phyloP scores from a whole-genome alignment of 2,113 vertebrate species.

The Silurus glanis region DNA sequence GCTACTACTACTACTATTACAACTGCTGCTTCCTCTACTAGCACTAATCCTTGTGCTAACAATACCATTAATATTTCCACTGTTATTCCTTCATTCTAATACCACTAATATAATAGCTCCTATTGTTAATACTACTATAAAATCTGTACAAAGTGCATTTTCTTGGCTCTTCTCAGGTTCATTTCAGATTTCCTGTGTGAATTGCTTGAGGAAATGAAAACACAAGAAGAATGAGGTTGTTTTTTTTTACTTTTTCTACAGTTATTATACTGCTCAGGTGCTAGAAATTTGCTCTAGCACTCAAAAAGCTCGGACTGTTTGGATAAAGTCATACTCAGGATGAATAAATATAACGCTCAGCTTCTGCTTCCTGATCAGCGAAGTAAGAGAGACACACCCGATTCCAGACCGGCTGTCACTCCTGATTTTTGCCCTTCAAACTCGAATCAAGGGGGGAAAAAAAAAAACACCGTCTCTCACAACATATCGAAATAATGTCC shows the following conservation, averaged over 20 bases:
- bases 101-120: not conserved
- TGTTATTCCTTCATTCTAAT: not conserved
- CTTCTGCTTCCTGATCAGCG: not conserved
- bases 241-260: not conserved
- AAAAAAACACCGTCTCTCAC: slow-evolving; percentile 2
- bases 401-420: slow-evolving; percentile 23
- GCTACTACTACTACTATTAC: not conserved
- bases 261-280: not conserved
- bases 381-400: not conserved
- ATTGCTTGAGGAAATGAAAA: not conserved
- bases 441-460: not conserved
- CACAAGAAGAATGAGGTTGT: not conserved
- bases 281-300: not conserved
- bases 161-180: not conserved
- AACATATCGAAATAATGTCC: slow-evolving; percentile 35
- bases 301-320: not conserved
- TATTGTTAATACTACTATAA: not conserved
- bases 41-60: not conserved
- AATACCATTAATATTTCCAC: not conserved
- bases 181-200: not conserved
- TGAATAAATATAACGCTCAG: not conserved
- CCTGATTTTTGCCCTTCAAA: slow-evolving; percentile 25
- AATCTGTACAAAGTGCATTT: not conserved
- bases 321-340: not conserved
- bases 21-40: not conserved